Base-by-base conservation (phyloP, 2,888 invertebrate genomes). In the Platerodrilus igneus region DNA sequence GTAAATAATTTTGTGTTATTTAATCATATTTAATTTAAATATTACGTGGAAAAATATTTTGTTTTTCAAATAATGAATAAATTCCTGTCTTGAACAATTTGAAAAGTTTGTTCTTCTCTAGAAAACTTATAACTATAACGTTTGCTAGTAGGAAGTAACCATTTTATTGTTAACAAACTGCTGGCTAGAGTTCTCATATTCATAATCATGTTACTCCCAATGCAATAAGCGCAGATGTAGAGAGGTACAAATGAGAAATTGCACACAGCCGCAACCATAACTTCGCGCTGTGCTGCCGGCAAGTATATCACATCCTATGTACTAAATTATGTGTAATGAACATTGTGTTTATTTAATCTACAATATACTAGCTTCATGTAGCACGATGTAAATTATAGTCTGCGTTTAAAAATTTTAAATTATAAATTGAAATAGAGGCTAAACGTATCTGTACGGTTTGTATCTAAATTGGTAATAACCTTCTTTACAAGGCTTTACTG, bases 171-270 rank as follows among this genome's bases (percentile, higher is more conserved):
- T 39, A 44, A 52, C 50, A 48, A 41, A 48, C 37, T 47, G 47
- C 52, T 51, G 47, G 52, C 48, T 48, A 45, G 50, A 55, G 59
- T 60, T 65, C 62, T 62, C 63, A 63, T 63, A 65, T 65, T 66
- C 64, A 65, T 65, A 66, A 66, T 65, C 62, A 60, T 60, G 62
- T 65, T 66, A 63, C 59, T 51, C 60, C 56, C 56, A 58, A 53
- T 52, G 59, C 62, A 63, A 64, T 64, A 63, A 66, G 62, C 62
- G 59, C 59, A 63, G 63, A 64, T 63, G 63, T 65, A 64, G n/a
- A n/a, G n/a, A n/a, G 65, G 63, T 64, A 60, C 61, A 62, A 64
- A 65, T 64, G 63, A 63, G 64, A 64, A 65, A 66, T 63, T 55
- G 61, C 58, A 55, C 58, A 53, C 52, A 53, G 60, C 63, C 61